A percentile compares a stretch with the other conserved stretches of the same genome.
Conservation (phyloP, 1,140 invertebrate species). For the Doryteuthis pealeii region DNA sequence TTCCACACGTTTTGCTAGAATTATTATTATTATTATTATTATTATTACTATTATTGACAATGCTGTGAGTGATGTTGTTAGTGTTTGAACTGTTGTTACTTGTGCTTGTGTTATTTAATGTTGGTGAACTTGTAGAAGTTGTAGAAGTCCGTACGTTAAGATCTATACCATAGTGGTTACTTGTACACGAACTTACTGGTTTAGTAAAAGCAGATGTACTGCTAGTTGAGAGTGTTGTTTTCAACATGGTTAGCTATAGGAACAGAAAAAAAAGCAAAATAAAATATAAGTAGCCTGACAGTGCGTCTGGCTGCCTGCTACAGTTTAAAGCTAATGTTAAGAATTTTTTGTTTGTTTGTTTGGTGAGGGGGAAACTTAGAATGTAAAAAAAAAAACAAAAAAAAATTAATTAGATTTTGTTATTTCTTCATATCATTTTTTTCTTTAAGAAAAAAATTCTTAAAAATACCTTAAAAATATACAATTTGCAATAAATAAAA, state of each 20-base stretch:
- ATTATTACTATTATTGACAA: neutral
- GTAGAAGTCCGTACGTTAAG: neutral
- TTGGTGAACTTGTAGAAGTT: neutral
- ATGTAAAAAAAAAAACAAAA: too few relatives aligned
- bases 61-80: neutral
- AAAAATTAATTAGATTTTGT: too few relatives aligned
- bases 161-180: neutral
- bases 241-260: neutral
- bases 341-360: too few relatives aligned
- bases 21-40: neutral
- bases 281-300: too few relatives aligned
- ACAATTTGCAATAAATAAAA: too few relatives aligned
- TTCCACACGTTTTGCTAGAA: neutral
- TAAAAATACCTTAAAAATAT: too few relatives aligned
- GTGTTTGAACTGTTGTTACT: neutral
- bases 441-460: too few relatives aligned
- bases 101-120: neutral
- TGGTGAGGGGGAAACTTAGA: too few relatives aligned
- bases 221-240: neutral
- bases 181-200: neutral
- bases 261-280: too few relatives aligned
- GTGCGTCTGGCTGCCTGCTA: too few relatives aligned
- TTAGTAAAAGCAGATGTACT: slow-evolving; percentile 7
- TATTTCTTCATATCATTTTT: too few relatives aligned
- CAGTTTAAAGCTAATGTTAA: too few relatives aligned